Evolutionary conservation across 23 tunicate genomes (phyloP), one percentile per base, ranked within the genome.

Genomic region (Corella eumyota): DNA sequence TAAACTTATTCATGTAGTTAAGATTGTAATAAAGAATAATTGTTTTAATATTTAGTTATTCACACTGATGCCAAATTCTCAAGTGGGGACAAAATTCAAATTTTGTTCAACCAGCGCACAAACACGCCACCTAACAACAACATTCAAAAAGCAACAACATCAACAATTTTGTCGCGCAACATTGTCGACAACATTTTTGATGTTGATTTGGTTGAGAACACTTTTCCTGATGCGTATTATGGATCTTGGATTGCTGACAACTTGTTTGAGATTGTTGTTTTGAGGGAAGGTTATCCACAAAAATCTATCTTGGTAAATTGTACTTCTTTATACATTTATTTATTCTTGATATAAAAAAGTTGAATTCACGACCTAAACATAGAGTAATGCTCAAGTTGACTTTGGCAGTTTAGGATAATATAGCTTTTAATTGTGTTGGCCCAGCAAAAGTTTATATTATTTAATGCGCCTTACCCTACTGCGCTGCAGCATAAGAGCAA

Each of bases 1-100:
- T n/a, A n/a, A n/a, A n/a, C n/a, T n/a, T n/a, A n/a, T n/a, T n/a
- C n/a, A n/a, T n/a, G n/a, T n/a, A n/a, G n/a, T n/a, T n/a, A n/a
- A n/a, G n/a, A n/a, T n/a, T n/a, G 13, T 40, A 40, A 40, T 15
- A 40, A 40, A 40, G 48, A 11, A 40, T 15, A 40, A 9, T 40
- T 11, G 48, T 40, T 40, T 40, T 15, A 2, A 45, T 32, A 19
- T 32, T 24, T n/a, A n/a, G n/a, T n/a, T n/a, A n/a, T n/a, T 22
- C 68, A 71, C 68, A 60, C 67, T 6, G 77, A 71, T 45, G 66
- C 77, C 20, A 71, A 71, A 34, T 0, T 71, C 19, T 71, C 77
- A 0, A 60, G 67, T 24, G 77, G 77, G 15, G 77, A 71, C 45
- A 33, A 25, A 32, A 60, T 71, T 28, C 24, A 2, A 9, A 47